phyloP scores from a whole-genome alignment of 2,113 vertebrate genomes.

The Cyanoderma ruficeps region DNA sequence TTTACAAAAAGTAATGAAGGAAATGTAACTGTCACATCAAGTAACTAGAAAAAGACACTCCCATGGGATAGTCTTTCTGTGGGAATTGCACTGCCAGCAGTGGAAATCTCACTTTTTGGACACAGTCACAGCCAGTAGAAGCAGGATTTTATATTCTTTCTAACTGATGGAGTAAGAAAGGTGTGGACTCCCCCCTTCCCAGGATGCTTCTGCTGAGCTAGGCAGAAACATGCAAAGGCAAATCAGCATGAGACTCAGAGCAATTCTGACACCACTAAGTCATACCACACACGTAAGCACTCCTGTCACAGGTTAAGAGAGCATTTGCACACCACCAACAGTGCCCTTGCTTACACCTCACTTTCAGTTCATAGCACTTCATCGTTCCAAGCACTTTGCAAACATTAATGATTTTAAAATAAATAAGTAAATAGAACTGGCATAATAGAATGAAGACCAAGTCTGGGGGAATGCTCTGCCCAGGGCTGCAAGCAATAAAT shows the following conservation, averaged over 20 bases:
- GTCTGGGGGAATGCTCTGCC: not conserved
- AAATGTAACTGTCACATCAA: not conserved
- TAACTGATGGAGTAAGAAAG: not conserved
- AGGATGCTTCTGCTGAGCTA: not conserved
- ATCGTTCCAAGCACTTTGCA: not conserved
- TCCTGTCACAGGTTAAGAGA: not conserved
- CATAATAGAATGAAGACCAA: not conserved
- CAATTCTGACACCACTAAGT: not conserved
- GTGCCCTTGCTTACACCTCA: not conserved
- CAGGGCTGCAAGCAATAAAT: not conserved
- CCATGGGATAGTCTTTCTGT: not conserved
- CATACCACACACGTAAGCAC: not conserved
- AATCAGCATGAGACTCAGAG: not conserved
- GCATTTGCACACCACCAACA: not conserved
- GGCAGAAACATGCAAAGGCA: not conserved
- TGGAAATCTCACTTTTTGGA: not conserved
- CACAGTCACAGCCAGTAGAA: not conserved
- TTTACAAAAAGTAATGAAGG: conserved; percentile 6
- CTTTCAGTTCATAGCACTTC: not conserved
- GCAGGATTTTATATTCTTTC: not conserved
- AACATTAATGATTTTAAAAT: not conserved
- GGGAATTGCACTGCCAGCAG: not conserved
- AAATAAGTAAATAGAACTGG: not conserved
- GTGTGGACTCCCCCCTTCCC: not conserved
- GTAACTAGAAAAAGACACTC: not conserved